phyloP scores from a whole-genome alignment of 2,113 vertebrate genomes.

The Aegotheles bennettii region DNA sequence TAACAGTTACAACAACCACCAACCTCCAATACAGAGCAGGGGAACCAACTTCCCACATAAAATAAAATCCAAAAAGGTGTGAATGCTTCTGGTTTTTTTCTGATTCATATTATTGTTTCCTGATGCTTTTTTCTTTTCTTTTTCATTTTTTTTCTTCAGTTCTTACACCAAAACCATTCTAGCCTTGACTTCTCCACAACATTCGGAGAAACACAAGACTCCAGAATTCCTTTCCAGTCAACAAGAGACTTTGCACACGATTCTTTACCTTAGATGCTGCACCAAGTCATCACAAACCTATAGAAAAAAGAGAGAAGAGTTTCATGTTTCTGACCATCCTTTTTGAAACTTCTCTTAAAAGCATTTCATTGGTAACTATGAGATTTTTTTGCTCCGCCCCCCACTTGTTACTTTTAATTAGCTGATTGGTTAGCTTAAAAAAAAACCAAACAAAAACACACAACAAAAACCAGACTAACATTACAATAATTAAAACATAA shows the following conservation, averaged over 20 bases:
- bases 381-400: neutral
- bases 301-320: neutral
- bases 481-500: neutral
- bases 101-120: neutral
- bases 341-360: neutral
- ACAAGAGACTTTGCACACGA: neutral
- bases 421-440: neutral
- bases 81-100: neutral
- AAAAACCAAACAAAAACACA: neutral
- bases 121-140: neutral
- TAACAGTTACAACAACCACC: neutral
- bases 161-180: neutral
- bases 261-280: slow-evolving; percentile 77
- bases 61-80: neutral
- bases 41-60: neutral
- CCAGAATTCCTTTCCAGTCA: neutral
- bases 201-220: neutral
- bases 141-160: neutral
- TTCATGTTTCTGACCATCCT: neutral
- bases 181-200: neutral
- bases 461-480: neutral
- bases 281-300: slow-evolving; percentile 76
- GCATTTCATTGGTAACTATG: neutral
- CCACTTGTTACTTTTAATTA: neutral
- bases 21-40: neutral